Base-by-base conservation (phyloP, 2,797 vertebrate genomes). In the Pangasius krempfi region DNA sequence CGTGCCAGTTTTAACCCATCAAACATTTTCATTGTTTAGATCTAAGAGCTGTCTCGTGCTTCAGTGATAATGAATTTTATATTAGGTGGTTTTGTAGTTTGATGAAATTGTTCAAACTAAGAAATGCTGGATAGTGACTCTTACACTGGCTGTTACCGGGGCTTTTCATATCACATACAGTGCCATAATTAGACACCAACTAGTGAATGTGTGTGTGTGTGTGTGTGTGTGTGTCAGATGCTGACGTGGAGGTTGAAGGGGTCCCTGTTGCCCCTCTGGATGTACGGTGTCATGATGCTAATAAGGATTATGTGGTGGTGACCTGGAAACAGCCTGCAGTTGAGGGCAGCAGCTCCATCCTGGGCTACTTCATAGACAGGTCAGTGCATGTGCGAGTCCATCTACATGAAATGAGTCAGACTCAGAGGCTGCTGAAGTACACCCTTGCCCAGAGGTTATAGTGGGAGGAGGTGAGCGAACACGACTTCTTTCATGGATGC, bases 311-410 rank as follows among this genome's bases (percentile, higher is more conserved):
- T 89, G 98, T 99, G 92, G 98, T 98, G 92, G 96, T 99, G 88
- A 98, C 98, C 89, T 99, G 99, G 99, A 99, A 98, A 94, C 99
- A 99, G 94, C 99, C 99, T 0, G 97, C 98, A 79, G 96, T 99
- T 1, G 98, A 99, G 91, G 97, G 99, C 92, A 97, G 97, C 91
- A 98, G 96, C 92, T 30, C 96, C 91, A 97, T 99, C 92, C 93
- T 98, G 3, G 99, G 99, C 90, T 99, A 99, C 90, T 98, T 97
- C 93, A 97, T 99, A 62, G 99, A 99, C 95, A 98, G 97, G 98
- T 98, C 88, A 94, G 56, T 78, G 89, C 70, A 75, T 60, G n/a
- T 25, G 70, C n/a, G 76, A 27, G 60, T 58, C 12, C 56, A 22
- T 33, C 2, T 6, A 16, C 64, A 60, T 20, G 37, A 22, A 33